phyloP scores from a whole-genome alignment of 2,888 invertebrate species.

The Mechanitis mazaeus region DNA sequence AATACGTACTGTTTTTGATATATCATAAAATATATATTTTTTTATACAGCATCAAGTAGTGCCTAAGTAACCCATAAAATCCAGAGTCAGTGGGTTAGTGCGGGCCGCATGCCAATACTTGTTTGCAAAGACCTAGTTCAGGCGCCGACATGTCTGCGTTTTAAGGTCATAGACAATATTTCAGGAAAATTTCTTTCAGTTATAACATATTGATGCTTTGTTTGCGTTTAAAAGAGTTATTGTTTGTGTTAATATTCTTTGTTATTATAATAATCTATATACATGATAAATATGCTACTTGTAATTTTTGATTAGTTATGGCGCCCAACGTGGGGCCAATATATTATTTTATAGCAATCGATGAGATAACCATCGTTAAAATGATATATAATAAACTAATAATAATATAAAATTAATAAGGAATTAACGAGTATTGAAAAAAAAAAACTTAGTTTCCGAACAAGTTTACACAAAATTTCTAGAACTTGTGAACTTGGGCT shows the following conservation, averaged over 20 bases:
- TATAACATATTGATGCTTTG: not conserved
- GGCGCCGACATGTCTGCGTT: constrained; percentile 25
- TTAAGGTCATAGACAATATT: constrained; percentile 21
- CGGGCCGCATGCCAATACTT: constrained; percentile 26
- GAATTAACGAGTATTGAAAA: no score
- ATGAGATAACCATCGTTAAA: no score
- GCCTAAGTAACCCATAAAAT: constrained; percentile 9
- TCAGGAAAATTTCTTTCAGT: not conserved
- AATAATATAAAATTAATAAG: no score
- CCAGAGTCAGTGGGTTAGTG: constrained; percentile 22
- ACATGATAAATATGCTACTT: not conserved
- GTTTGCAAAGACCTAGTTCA: constrained; percentile 20
- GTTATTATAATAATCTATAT: not conserved
- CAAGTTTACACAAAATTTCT: constrained; percentile 13
- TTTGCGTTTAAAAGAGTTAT: not conserved
- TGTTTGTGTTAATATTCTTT: not conserved
- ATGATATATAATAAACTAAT: no score
- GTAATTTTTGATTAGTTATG: not conserved
- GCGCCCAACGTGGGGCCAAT: constrained; percentile 10
- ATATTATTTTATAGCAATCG: no score
- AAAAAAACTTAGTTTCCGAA: not conserved
- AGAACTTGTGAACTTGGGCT: constrained; percentile 11
- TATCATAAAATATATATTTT: no score
- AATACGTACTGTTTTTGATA: no score
- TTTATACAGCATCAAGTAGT: no score